A percentile compares a stretch with the other conserved stretches of the same genome.
phyloP scores from a whole-genome alignment of 2,113 vertebrate species.

The Alectura lathami region DNA sequence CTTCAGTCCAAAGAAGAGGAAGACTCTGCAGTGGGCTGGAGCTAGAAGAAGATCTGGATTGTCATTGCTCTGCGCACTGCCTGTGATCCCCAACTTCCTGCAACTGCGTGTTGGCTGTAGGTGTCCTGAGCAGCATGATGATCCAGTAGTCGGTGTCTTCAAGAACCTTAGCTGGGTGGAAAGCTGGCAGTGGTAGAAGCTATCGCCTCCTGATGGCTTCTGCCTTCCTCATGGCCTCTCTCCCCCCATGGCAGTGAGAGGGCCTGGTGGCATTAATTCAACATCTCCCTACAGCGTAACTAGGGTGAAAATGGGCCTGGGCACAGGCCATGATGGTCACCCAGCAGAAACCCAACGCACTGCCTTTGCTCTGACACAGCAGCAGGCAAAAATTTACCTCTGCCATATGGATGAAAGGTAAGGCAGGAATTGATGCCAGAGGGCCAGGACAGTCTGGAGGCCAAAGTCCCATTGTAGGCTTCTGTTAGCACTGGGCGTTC shows the following conservation, averaged over 20 bases:
- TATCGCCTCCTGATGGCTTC: neutral
- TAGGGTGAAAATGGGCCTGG: neutral
- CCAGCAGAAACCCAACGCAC: neutral
- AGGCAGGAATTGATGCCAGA: neutral
- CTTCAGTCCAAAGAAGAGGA: neutral
- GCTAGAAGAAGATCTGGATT: neutral
- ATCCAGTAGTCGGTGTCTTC: rapidly evolving
- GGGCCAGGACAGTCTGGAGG: too few relatives aligned
- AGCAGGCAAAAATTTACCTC: neutral
- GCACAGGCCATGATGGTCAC: neutral
- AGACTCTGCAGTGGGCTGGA: rapidly evolving
- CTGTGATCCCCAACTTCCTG: neutral
- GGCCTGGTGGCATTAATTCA: neutral
- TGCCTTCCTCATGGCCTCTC: neutral
- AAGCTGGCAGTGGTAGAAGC: neutral
- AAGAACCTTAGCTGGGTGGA: neutral
- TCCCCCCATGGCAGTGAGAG: rapidly evolving
- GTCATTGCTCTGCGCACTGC: neutral
- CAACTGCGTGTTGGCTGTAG: rapidly evolving
- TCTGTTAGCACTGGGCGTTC: neutral
- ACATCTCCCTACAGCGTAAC: neutral
- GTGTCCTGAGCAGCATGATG: neutral
- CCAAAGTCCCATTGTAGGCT: neutral
- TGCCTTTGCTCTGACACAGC: neutral
- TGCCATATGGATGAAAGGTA: neutral